A percentile compares a stretch with the other conserved stretches of the same genome.
These are phyloP conservation scores for Ephydatia muelleri DNA, from an alignment of 37 sponge, comb jelly and placozoan genomes.

Conservation along the genomic window DNA sequence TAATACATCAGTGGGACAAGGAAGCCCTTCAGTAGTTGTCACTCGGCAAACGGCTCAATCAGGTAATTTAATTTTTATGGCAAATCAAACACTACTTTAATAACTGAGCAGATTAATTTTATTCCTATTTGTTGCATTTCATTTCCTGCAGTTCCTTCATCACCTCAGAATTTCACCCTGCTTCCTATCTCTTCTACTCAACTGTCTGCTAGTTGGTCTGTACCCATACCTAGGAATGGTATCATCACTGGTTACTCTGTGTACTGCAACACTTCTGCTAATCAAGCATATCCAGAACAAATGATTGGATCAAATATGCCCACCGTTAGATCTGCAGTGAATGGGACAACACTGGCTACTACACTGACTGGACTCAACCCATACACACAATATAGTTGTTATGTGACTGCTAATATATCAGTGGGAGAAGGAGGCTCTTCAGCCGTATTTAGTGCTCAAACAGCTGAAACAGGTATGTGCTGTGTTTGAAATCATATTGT, in stretches of 20 bases:
- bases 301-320: neutral
- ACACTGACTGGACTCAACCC: conserved; percentile 16
- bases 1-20: neutral
- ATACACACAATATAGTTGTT: conserved; percentile 19
- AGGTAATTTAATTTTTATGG: neutral
- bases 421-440: conserved; percentile 13
- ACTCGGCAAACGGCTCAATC: neutral
- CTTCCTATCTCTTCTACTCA: neutral
- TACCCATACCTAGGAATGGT: neutral
- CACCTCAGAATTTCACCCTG: neutral
- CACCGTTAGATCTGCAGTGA: neutral
- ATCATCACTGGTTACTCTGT: neutral
- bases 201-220: neutral
- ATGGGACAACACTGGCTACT: neutral
- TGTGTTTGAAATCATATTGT: neutral
- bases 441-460: neutral
- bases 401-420: conserved; percentile 30
- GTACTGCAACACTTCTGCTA: conserved; percentile 1
- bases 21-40: neutral
- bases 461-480: neutral
- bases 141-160: neutral
- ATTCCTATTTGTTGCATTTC: neutral
- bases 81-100: neutral
- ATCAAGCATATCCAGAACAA: neutral
- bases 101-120: neutral